These are phyloP conservation scores for Euura lappo DNA, from an alignment of 1,140 invertebrate species.

Conservation along the genomic window DNA sequence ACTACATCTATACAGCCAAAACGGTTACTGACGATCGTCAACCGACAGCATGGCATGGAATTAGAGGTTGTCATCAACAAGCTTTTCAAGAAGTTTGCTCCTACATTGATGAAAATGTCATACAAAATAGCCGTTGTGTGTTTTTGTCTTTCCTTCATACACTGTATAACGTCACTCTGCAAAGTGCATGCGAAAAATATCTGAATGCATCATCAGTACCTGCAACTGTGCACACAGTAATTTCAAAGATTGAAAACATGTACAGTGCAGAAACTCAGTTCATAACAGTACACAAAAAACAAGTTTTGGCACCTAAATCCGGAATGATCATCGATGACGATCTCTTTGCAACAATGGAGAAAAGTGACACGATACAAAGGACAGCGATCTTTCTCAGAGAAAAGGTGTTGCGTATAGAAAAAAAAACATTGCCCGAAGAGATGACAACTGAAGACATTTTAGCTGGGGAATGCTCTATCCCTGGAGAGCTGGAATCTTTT, in stretches of 20 bases:
- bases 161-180: constrained; percentile 23
- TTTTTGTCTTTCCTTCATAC: constrained; percentile 29
- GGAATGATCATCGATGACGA: constrained; percentile 23
- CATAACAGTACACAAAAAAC: constrained; percentile 27
- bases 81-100: constrained; percentile 31
- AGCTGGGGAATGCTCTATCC: constrained; percentile 29
- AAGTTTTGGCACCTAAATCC: constrained; percentile 30
- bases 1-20: no score
- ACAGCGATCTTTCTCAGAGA: constrained; percentile 28
- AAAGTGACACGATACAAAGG: constrained; percentile 29
- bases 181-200: constrained; percentile 24
- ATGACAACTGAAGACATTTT: constrained; percentile 25
- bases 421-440: constrained; percentile 26
- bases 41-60: no score
- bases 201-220: constrained; percentile 26
- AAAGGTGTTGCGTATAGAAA: constrained; percentile 24
- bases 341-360: constrained; percentile 26
- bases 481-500: constrained; percentile 27
- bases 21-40: no score
- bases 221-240: constrained; percentile 16
- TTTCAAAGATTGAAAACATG: constrained; percentile 24
- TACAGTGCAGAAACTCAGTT: constrained; percentile 22
- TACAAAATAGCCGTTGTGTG: constrained; percentile 29
- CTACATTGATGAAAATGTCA: constrained; percentile 30
- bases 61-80: no score